These are phyloP conservation scores for Saxidomus purpurata DNA, from an alignment of 1,140 invertebrate species.

Conservation along the genomic window DNA sequence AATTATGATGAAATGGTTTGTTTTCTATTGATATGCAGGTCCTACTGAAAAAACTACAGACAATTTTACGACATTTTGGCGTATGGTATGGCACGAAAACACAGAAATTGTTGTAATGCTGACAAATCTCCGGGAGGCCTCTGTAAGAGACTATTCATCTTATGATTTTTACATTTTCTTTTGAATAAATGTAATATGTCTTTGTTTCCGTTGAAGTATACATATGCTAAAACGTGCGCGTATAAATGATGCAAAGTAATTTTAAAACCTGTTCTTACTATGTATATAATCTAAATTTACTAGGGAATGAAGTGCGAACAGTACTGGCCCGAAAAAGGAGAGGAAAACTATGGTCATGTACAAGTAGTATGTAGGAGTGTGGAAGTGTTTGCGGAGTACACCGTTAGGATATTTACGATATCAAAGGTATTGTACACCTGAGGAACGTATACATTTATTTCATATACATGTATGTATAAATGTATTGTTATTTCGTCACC, in stretches of 20 bases:
- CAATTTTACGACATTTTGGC: not conserved
- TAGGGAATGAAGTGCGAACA: constrained; percentile 4
- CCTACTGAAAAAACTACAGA: not conserved
- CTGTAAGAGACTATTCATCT: no score
- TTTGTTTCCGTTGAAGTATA: no score
- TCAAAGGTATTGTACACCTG: no score
- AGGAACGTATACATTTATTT: no score
- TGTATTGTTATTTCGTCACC: no score
- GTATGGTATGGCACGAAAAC: not conserved
- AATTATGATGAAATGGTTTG: no score
- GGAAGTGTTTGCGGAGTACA: not conserved
- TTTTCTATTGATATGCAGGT: no score
- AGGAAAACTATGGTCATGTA: not conserved
- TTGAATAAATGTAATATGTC: not conserved
- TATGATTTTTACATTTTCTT: not conserved
- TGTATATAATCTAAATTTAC: not conserved
- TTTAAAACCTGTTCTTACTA: not conserved
- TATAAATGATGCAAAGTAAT: not conserved
- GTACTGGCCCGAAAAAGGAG: not conserved
- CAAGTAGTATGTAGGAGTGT: not conserved
- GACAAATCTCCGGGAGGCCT: not conserved
- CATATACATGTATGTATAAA: no score
- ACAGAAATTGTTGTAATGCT: not conserved
- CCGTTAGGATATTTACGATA: not conserved
- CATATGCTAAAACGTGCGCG: not conserved